These are phyloP conservation scores for Calliopsis andreniformis DNA, from an alignment of 1,140 invertebrate species.

Conservation along the genomic window DNA sequence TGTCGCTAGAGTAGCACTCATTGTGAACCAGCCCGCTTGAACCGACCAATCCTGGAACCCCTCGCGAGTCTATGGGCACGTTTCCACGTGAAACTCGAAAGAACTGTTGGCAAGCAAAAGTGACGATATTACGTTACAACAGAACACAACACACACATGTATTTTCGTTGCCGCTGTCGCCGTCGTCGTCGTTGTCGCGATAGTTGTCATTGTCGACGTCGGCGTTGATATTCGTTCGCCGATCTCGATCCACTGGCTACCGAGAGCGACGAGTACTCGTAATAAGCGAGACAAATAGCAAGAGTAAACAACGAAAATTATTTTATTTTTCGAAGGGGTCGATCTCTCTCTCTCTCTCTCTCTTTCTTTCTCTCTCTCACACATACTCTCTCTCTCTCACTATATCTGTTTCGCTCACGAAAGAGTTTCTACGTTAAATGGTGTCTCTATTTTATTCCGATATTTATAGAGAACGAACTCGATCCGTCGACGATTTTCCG, in stretches of 20 bases:
- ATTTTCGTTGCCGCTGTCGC: conserved; percentile 37
- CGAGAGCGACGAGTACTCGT: neutral
- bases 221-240: conserved; percentile 47
- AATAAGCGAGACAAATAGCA: neutral
- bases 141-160: conserved; percentile 5
- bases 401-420: neutral
- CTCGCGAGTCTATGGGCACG: conserved; percentile 18
- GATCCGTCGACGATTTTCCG: neutral
- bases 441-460: conserved; percentile 27
- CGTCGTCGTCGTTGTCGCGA: conserved; percentile 32
- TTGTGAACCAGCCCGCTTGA: conserved; percentile 2
- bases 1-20: neutral
- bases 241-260: conserved; percentile 23
- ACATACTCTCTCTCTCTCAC: too few relatives aligned
- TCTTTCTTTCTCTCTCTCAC: too few relatives aligned
- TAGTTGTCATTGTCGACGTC: conserved; percentile 52
- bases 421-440: conserved; percentile 12
- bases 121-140: conserved; percentile 2
- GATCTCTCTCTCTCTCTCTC: neutral
- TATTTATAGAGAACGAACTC: conserved; percentile 28
- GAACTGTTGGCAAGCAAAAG: neutral
- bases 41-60: conserved; percentile 18
- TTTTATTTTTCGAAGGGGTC: neutral
- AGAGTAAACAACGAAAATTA: neutral
- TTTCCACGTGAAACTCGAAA: conserved; percentile 26